Percentiles rank a stretch among this genome's conserved stretches.
These are phyloP conservation scores for Pachyrhynchus sulphureomaculatus DNA, from an alignment of 1,140 invertebrate genomes.

Conservation along the genomic window DNA sequence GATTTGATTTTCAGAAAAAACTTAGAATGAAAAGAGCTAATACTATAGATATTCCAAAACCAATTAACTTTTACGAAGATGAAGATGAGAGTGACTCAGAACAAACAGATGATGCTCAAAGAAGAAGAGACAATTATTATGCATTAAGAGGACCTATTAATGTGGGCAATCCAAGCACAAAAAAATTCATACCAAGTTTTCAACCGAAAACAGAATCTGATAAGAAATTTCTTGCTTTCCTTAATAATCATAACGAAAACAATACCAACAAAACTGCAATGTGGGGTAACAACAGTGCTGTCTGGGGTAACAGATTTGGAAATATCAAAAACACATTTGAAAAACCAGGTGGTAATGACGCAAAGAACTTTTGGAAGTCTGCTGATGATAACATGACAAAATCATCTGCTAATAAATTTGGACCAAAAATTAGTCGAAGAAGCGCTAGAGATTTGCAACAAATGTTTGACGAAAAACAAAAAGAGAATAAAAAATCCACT, in stretches of 20 bases:
- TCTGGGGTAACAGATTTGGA: constrained; percentile 67
- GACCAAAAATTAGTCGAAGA: constrained; percentile 49
- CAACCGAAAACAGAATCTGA: constrained; percentile 82
- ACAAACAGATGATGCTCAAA: constrained; percentile 44
- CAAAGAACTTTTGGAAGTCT: constrained; percentile 60
- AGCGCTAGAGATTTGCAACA: constrained; percentile 49
- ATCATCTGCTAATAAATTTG: constrained; percentile 36
- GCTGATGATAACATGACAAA: constrained; percentile 51
- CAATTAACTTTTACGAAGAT: constrained; percentile 57
- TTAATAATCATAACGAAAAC: constrained; percentile 69
- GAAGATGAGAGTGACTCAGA: constrained; percentile 50
- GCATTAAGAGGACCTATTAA: constrained; percentile 60
- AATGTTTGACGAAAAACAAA: constrained; percentile 50
- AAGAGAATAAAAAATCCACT: constrained; percentile 45
- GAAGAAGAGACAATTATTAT: constrained; percentile 50
- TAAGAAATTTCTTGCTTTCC: constrained; percentile 78
- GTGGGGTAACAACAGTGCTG: constrained; percentile 47
- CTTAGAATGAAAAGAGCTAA: constrained; percentile 82
- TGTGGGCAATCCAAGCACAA: constrained; percentile 54
- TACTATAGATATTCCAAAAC: constrained; percentile 83
- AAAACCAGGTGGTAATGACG: constrained; percentile 49
- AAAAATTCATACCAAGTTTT: constrained; percentile 63
- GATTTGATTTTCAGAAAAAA: constrained; percentile 67
- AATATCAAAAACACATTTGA: constrained; percentile 86
- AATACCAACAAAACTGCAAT: constrained; percentile 38